Base-by-base conservation (phyloP, 1,140 invertebrate species). In the Mizuhopecten yessoensis region DNA sequence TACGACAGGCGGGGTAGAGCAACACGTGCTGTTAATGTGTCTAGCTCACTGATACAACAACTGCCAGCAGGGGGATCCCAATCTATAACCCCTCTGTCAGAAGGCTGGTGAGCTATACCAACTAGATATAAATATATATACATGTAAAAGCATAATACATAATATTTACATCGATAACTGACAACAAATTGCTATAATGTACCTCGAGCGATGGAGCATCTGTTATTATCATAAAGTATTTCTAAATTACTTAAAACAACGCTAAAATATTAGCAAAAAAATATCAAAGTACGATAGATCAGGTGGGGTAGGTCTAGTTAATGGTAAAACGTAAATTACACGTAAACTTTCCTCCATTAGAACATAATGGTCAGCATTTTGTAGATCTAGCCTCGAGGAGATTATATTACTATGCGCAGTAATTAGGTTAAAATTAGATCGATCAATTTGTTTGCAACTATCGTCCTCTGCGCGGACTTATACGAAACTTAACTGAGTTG, bases 171-270 rank as follows among this genome's bases (percentile, higher is more conserved):
- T 9, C 23, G n/a, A n/a, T n/a, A 29, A 75, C 57, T 75, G 29
- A 5, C 57, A 5, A 75, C 57, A 29, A 29, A 75, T 29, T 75
- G n/a, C 42, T 5, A 75, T 75, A 9, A 29, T 29, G 5, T 75
- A 0, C 11, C 29, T 29, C 11, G n/a, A n/a, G n/a, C n/a, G n/a
- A n/a, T n/a, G n/a, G n/a, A n/a, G n/a, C n/a, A n/a, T n/a, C n/a
- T n/a, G n/a, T n/a, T n/a, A n/a, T n/a, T n/a, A n/a, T n/a, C 57
- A 29, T 75, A 75, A 9, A 29, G n/a, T 9, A 7, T n/a, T 3
- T 75, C 57, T 75, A n/a, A n/a, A n/a, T n/a, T n/a, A n/a, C n/a
- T n/a, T 75, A 75, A 75, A 75, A n/a, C 23, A 75, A 75, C 45
- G 23, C 57, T 75, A 29, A 75, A 29, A 29, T 29, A 29, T 29